These are phyloP conservation scores for Nannospalax galili DNA, from an alignment of 2,113 vertebrate genomes.

Conservation along the genomic window DNA sequence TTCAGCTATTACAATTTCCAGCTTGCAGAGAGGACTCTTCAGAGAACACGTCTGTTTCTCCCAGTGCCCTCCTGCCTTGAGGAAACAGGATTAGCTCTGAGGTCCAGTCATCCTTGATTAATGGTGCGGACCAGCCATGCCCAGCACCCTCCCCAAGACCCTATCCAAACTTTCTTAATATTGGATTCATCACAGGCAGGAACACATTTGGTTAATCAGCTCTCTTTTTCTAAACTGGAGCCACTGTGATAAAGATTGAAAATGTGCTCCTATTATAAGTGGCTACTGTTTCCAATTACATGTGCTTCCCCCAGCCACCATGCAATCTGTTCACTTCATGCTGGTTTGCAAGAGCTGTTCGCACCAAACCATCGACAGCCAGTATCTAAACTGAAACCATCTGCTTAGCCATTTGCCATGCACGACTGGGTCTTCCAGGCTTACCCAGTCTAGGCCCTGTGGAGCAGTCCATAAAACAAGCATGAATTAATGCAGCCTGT, in stretches of 20 bases:
- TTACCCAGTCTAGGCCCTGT: conserved; percentile 75
- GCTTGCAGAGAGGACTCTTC: not conserved
- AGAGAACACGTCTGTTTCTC: not conserved
- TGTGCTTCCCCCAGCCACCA: conserved; percentile 73
- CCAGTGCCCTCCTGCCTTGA: not conserved
- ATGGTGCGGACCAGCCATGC: not conserved
- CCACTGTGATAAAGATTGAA: conserved; percentile 69
- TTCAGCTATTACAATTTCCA: not conserved
- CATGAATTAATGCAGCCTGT: conserved; percentile 78
- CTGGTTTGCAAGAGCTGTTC: conserved; percentile 67
- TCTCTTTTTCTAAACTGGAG: conserved; percentile 38
- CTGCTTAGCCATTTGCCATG: conserved; percentile 75
- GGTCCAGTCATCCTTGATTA: conserved; percentile 29
- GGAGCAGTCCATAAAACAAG: conserved; percentile 78
- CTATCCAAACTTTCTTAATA: conserved; percentile 60
- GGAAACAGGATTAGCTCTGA: not conserved
- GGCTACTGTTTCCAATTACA: conserved; percentile 79
- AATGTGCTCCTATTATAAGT: conserved; percentile 64
- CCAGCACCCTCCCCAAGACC: conserved; percentile 26
- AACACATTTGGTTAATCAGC: conserved; percentile 75
- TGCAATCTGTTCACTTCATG: conserved; percentile 71
- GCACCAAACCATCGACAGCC: conserved; percentile 68
- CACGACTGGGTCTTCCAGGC: conserved; percentile 67
- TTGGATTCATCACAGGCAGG: conserved; percentile 58
- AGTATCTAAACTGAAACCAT: conserved; percentile 80